Base-by-base conservation (phyloP, 2,113 vertebrate species). In the Rhineura floridana region DNA sequence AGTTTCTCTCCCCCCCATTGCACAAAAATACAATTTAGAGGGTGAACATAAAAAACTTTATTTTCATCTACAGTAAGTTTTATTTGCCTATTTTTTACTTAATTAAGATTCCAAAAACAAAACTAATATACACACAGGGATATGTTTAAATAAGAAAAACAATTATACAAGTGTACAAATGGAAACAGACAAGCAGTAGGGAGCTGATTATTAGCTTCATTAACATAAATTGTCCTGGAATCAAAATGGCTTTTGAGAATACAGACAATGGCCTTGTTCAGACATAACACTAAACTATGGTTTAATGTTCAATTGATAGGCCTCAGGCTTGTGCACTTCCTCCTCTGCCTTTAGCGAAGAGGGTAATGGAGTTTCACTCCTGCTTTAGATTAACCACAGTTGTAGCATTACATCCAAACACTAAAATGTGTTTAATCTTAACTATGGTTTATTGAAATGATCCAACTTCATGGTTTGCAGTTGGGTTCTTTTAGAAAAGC, bases 101-200 rank as follows among this genome's bases (percentile, higher is more conserved):
- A 95, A 89, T 85, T 94, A 93, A 88, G 91, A 89, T 94, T 90
- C 91, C 92, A 85, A 93, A 93, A 93, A 90, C 2, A 91, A 93
- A 95, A 59, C 52, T 78, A 91, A 91, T 85, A 44, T 80, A 94
- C 86, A 91, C 75, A 94, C 87, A 86, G 59, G 84, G 81, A 94
- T 87, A 94, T 59, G 94, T 90, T 96, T 96, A 96, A 96, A 94
- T 92, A 93, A 94, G 88, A 48, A 69, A 92, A 91, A 93, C 83
- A 95, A 95, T 88, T 97, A 96, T 97, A 94, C 95, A 97, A 96
- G 96, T 6, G 59, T 85, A 94, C 67, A 91, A 80, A 93, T 50
- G 78, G 84, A 84, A 89, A 75, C 87, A 88, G 77, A 52, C 48
- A 88, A 90, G 21, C 80, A 85, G 91, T 87, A 81, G 81, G 39